A percentile compares a stretch with the other conserved stretches of the same genome.
These are phyloP conservation scores for Drosophila fungiperda DNA, from an alignment of 2,888 invertebrate genomes.

Conservation along the genomic window DNA sequence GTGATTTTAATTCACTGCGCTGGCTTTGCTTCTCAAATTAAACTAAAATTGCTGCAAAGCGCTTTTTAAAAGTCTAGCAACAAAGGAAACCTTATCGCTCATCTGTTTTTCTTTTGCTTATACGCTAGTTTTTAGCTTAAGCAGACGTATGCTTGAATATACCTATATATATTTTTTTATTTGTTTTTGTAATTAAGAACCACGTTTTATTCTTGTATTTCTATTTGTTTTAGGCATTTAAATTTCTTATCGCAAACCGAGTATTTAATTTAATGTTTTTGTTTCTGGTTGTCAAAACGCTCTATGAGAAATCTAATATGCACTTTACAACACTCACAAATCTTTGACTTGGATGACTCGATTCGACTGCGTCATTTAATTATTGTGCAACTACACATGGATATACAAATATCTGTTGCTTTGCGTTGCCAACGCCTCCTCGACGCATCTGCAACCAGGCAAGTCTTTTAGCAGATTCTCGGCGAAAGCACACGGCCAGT, in stretches of 20 bases:
- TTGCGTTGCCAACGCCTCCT: constrained; percentile 83
- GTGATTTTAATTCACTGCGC: background rate
- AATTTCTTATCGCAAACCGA: background rate
- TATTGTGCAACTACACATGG: constrained; percentile 82
- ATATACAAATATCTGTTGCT: constrained; percentile 85
- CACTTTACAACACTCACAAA: constrained; percentile 70
- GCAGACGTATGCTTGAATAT: background rate
- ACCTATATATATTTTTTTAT: background rate
- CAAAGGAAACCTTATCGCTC: constrained; percentile 25
- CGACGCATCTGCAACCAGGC: constrained; percentile 84
- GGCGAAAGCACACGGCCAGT: constrained; percentile 70
- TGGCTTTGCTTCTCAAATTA: constrained; percentile 7
- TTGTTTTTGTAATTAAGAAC: background rate
- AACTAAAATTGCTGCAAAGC: constrained; percentile 6
- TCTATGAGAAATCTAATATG: constrained; percentile 14
- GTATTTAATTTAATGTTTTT: constrained; percentile 1
- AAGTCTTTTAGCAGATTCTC: constrained; percentile 83
- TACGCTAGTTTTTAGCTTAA: background rate
- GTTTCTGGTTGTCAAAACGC: constrained; percentile 9
- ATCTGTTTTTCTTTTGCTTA: constrained; percentile 43
- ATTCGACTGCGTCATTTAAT: constrained; percentile 78
- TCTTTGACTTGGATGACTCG: constrained; percentile 76
- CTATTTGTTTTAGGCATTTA: background rate
- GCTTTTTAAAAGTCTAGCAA: constrained; percentile 47
- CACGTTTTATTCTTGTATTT: background rate